Base-by-base conservation (phyloP, 2,113 vertebrate species). In the Siniperca chuatsi region DNA sequence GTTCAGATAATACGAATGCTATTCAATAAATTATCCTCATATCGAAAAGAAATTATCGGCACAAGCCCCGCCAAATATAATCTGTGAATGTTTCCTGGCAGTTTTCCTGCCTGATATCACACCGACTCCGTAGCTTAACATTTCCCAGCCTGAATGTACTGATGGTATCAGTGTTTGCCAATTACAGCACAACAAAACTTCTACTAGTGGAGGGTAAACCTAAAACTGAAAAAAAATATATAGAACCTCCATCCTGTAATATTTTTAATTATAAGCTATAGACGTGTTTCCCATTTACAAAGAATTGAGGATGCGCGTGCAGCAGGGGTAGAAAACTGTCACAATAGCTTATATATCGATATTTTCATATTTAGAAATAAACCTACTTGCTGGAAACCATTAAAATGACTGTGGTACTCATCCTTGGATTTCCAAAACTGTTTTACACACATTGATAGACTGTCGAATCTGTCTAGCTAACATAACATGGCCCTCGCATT, bases 141-240 rank as follows among this genome's bases (percentile, higher is more conserved):
- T 58, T 75, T 87, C 23, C n/a, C 52, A 15, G 67, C 67, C 67
- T 33, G 37, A 85, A 40, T 79, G 54, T 37, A 29, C 29, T 7
- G 68, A 82, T 82, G 62, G 8, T 69, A 86, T 82, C 65, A 85
- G 77, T 15, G 69, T 37, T 64, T 40, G n/a, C 55, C 79, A 79
- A 71, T 66, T 85, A 69, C 42, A 55, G 42, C n/a, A 71, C 44
- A 40, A 71, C n/a, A 66, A 50, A 61, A 65, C 11, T 50, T 46
- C 68, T n/a, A 10, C 23, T 5, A 42, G 57, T 23, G n/a, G 42
- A 46, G 21, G 74, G 4, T 42, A 23, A 78, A 62, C 9, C 75
- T 33, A 29, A 62, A 78, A 50, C 50, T 66, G 40, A 10, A 71
- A n/a, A 71, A n/a, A 55, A 8, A 62, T 12, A 29, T 9, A 20